phyloP scores from a whole-genome alignment of 2,113 vertebrate genomes.

The Toxostoma redivivum region DNA sequence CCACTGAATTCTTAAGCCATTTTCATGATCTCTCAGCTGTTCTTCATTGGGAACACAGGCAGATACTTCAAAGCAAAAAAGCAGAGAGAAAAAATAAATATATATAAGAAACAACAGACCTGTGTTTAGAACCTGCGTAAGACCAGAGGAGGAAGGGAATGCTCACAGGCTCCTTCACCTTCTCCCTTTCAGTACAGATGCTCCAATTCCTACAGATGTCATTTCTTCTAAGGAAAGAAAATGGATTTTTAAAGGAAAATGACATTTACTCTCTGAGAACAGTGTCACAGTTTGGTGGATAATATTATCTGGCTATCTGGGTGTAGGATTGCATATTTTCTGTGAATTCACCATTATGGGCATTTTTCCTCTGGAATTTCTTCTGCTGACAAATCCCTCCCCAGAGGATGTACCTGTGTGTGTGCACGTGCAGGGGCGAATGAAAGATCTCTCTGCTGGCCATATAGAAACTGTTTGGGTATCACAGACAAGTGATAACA shows the following conservation, averaged over 20 bases:
- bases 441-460: not conserved
- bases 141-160: not conserved
- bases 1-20: not conserved
- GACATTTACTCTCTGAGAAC: not conserved
- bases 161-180: not conserved
- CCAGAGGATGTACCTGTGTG: not conserved
- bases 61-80: not conserved
- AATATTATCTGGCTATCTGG: not conserved
- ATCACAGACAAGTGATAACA: not conserved
- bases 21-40: constrained; percentile 23
- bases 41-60: not conserved
- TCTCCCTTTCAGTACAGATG: not conserved
- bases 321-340: not conserved
- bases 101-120: not conserved
- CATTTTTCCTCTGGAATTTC: not conserved
- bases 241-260: not conserved
- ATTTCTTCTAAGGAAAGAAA: not conserved
- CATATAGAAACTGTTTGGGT: not conserved
- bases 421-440: rapidly evolving
- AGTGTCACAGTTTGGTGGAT: not conserved
- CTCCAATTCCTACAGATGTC: not conserved
- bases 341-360: not conserved
- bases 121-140: not conserved
- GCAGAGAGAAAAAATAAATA: not conserved
- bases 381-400: not conserved